phyloP scores from a whole-genome alignment of 2,888 invertebrate species.

The Biston betularia region DNA sequence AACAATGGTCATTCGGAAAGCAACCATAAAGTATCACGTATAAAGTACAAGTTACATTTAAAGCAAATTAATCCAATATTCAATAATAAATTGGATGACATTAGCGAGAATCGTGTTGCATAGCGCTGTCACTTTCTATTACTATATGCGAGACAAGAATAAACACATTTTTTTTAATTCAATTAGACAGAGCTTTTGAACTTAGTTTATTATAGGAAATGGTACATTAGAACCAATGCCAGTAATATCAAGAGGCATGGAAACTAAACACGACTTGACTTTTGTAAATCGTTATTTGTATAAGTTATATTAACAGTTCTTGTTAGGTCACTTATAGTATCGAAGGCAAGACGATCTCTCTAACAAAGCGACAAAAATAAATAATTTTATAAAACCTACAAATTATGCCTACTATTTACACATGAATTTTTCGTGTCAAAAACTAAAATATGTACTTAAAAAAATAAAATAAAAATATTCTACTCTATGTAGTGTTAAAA shows the following conservation, averaged over 20 bases:
- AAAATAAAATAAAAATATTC: conserved; percentile 60
- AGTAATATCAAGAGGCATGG: background rate
- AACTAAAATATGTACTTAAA: conserved; percentile 48
- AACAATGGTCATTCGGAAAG: background rate
- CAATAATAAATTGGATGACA: background rate
- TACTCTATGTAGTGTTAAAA: conserved; percentile 53
- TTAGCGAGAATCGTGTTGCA: background rate
- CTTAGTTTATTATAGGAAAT: background rate
- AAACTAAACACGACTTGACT: background rate
- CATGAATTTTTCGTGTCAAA: conserved; percentile 49
- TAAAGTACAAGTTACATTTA: too few relatives aligned
- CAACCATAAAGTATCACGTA: background rate
- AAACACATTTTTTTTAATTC: background rate
- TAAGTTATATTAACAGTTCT: background rate
- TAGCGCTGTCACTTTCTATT: background rate
- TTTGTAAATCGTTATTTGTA: background rate
- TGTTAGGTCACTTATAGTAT: conserved; percentile 25
- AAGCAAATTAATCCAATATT: too few relatives aligned
- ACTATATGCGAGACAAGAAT: background rate
- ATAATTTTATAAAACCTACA: conserved; percentile 45
- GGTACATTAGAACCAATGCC: background rate
- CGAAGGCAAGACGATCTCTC: conserved; percentile 36
- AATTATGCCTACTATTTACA: conserved; percentile 51
- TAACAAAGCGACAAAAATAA: conserved; percentile 47
- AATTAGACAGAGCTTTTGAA: background rate